Evolutionary conservation across 2,888 invertebrate genomes (phyloP).

Genomic region (Polymixis lichenea): DNA sequence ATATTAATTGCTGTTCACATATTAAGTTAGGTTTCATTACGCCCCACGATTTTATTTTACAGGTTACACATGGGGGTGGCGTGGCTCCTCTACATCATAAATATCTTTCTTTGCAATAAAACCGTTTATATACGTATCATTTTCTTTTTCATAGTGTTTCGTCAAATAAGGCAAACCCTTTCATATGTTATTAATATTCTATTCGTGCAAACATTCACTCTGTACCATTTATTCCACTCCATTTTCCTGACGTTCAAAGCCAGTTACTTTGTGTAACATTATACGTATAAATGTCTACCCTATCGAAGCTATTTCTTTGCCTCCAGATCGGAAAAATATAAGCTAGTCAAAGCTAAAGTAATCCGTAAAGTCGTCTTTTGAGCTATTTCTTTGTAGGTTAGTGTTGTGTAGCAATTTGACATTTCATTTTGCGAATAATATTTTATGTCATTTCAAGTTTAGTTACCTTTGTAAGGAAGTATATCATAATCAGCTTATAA

Average conservation of each 20-base stretch:
- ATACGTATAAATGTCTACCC: conserved; percentile 19
- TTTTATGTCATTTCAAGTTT: neutral
- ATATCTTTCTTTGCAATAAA: no score
- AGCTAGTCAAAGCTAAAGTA: conserved; percentile 1
- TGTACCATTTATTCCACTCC: neutral
- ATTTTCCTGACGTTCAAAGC: conserved; percentile 5
- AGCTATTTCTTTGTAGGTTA: conserved; percentile 15
- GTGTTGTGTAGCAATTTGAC: neutral
- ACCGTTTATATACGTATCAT: no score
- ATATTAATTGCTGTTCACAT: no score
- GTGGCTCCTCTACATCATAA: no score
- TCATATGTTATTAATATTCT: neutral
- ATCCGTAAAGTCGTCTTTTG: conserved; percentile 4
- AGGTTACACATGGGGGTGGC: no score
- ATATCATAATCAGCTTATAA: no score
- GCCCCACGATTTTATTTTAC: no score
- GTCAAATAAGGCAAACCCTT: neutral
- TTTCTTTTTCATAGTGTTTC: conserved; percentile 1
- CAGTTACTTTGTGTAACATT: conserved; percentile 27
- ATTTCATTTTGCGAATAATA: conserved; percentile 14
- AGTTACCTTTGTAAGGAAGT: no score
- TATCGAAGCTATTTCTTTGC: conserved; percentile 23
- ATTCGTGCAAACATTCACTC: neutral
- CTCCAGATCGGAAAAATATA: conserved; percentile 12
- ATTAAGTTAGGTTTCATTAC: no score